Conservation (phyloP, 2,113 vertebrate species). For the Gymnocephalus cernua region DNA sequence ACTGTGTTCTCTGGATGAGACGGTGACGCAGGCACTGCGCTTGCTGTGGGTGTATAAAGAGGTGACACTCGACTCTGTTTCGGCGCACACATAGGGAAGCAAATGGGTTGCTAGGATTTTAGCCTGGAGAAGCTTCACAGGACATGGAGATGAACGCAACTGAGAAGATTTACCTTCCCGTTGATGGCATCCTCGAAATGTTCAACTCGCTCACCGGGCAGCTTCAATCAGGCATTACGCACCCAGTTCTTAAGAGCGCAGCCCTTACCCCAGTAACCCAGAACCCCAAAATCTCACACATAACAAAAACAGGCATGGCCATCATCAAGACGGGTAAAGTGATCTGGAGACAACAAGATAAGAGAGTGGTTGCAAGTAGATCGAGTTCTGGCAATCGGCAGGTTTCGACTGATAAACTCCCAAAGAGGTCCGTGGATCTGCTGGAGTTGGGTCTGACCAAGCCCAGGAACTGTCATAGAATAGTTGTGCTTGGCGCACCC, state of each 20-base stretch:
- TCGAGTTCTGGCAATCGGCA: slow-evolving; percentile 70
- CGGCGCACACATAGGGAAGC: slow-evolving; percentile 51
- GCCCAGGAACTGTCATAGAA: slow-evolving; percentile 78
- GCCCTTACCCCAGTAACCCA: slow-evolving; percentile 23
- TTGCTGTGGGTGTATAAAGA: slow-evolving; percentile 58
- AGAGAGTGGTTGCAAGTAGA: slow-evolving; percentile 37
- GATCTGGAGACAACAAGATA: slow-evolving; percentile 70
- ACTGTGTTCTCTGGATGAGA: slow-evolving; percentile 33
- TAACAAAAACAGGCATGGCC: slow-evolving; percentile 66
- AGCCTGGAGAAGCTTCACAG: slow-evolving; percentile 30
- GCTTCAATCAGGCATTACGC: slow-evolving; percentile 43
- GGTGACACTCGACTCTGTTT: background rate
- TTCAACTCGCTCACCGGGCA: slow-evolving; percentile 63
- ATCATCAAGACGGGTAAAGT: slow-evolving; percentile 72
- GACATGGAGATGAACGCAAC: slow-evolving; percentile 77
- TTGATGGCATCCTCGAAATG: slow-evolving; percentile 76
- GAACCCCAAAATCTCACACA: slow-evolving; percentile 57
- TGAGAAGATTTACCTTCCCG: slow-evolving; percentile 74
- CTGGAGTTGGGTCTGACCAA: slow-evolving; percentile 67
- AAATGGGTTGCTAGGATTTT: slow-evolving; percentile 20
- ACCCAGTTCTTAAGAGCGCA: slow-evolving; percentile 34
- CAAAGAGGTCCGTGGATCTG: slow-evolving; percentile 58
- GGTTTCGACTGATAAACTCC: slow-evolving; percentile 56
- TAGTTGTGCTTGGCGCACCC: slow-evolving; percentile 84
- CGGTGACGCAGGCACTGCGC: slow-evolving; percentile 69